These are phyloP conservation scores for Albula goreensis DNA, from an alignment of 2,113 vertebrate genomes.

Conservation along the genomic window DNA sequence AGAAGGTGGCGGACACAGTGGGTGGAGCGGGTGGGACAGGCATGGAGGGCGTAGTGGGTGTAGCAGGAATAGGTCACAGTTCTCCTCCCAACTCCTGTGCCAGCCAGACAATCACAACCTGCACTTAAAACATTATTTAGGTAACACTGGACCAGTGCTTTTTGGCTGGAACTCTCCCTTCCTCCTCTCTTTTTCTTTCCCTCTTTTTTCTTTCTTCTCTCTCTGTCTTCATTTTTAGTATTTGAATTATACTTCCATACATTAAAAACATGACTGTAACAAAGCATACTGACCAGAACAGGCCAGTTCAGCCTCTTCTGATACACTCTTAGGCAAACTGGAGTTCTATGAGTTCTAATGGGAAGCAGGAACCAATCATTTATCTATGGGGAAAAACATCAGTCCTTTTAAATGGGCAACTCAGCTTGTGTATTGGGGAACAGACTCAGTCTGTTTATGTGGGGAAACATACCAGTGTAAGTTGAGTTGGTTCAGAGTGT, in stretches of 20 bases:
- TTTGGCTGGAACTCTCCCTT: neutral
- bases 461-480: no score
- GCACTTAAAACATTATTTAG: conserved; percentile 50
- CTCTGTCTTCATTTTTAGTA: neutral
- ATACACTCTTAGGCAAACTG: no score
- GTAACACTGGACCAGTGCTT: neutral
- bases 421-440: neutral
- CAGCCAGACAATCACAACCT: conserved; percentile 66
- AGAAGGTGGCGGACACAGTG: conserved; percentile 71
- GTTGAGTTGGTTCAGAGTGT: neutral
- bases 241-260: neutral
- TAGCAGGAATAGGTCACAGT: conserved; percentile 36
- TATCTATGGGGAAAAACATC: neutral
- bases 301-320: no score
- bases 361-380: neutral
- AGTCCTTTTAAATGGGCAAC: no score
- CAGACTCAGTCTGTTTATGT: neutral
- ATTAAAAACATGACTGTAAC: neutral
- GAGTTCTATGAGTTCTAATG: no score
- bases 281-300: no score
- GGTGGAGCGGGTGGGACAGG: neutral
- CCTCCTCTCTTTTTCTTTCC: conserved; percentile 7
- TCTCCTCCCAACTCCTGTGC: conserved; percentile 54
- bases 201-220: conserved; percentile 1
- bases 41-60: neutral